A percentile compares a stretch with the other conserved stretches of the same genome.
phyloP scores from a whole-genome alignment of 1,140 invertebrate genomes.

The Coenobita brevimanus region DNA sequence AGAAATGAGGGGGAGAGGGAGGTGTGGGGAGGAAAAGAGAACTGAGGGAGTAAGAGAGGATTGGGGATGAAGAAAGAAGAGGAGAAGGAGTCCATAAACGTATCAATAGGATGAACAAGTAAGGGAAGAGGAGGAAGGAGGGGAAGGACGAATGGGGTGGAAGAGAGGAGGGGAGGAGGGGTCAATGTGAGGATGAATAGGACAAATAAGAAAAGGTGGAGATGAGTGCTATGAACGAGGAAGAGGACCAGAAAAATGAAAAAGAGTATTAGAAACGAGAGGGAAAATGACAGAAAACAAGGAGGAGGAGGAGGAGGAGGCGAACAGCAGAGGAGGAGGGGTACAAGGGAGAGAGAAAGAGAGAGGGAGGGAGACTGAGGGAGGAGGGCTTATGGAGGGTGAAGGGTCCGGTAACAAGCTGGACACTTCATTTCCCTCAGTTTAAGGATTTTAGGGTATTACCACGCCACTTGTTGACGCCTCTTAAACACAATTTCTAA shows the following conservation, averaged over 20 bases:
- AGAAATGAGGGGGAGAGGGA: background rate
- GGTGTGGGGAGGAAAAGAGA: background rate
- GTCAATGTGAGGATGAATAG: background rate
- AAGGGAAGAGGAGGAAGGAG: background rate
- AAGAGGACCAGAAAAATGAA: background rate
- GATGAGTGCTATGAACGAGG: background rate
- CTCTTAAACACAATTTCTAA: conserved; percentile 7
- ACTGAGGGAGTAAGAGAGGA: background rate
- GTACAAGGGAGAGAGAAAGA: background rate
- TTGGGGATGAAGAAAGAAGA: background rate
- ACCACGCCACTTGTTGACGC: conserved; percentile 9
- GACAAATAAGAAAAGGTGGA: background rate
- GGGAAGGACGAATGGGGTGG: background rate
- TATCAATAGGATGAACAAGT: background rate
- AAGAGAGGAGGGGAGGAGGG: background rate
- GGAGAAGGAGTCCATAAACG: background rate
- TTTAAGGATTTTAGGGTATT: background rate
- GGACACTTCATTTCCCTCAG: conserved; percentile 17
- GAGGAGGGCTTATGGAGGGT: background rate
- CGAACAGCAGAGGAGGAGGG: background rate
- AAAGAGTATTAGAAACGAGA: background rate
- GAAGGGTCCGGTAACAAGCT: background rate
- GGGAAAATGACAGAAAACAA: too few relatives aligned
- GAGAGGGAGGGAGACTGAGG: too few relatives aligned
- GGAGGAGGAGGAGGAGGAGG: conserved; percentile 5